Conservation (phyloP, 1,140 invertebrate species). For the Nixonia krombeini region DNA sequence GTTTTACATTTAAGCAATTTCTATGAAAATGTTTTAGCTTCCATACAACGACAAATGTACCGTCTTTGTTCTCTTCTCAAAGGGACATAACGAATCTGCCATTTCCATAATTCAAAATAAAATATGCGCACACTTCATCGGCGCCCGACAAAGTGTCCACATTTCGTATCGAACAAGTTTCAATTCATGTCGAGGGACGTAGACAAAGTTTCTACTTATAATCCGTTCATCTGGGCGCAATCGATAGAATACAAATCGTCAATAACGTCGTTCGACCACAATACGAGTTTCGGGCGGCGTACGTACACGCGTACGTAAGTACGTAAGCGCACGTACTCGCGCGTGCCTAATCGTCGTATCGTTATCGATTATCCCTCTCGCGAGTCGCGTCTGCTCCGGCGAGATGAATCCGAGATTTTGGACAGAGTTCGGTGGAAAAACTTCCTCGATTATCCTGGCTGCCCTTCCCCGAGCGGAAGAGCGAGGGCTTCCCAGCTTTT, state of each 20-base stretch:
- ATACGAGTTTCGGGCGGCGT: constrained; percentile 31
- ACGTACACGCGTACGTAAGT: not conserved
- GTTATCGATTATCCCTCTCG: constrained; percentile 44
- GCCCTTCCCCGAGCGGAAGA: not conserved
- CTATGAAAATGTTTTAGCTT: no score
- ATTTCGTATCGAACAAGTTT: constrained; percentile 68
- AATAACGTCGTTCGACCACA: constrained; percentile 44
- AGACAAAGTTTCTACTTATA: constrained; percentile 56
- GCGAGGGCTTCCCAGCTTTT: not conserved
- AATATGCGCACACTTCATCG: no score
- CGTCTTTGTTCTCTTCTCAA: no score
- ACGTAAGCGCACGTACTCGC: not conserved
- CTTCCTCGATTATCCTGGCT: constrained; percentile 1
- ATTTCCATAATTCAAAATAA: no score
- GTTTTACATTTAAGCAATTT: no score
- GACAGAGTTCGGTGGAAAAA: not conserved
- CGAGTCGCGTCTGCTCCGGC: constrained; percentile 7
- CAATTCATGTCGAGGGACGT: constrained; percentile 64
- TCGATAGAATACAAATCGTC: constrained; percentile 47
- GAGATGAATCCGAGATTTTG: constrained; percentile 37
- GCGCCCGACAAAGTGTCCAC: no score
- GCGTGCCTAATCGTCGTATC: constrained; percentile 43
- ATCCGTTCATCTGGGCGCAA: constrained; percentile 34
- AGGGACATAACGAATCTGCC: no score
- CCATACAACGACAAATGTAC: no score